Evolutionary conservation across 2,888 invertebrate genomes (phyloP).

Genomic region (Athalia rosae): DNA sequence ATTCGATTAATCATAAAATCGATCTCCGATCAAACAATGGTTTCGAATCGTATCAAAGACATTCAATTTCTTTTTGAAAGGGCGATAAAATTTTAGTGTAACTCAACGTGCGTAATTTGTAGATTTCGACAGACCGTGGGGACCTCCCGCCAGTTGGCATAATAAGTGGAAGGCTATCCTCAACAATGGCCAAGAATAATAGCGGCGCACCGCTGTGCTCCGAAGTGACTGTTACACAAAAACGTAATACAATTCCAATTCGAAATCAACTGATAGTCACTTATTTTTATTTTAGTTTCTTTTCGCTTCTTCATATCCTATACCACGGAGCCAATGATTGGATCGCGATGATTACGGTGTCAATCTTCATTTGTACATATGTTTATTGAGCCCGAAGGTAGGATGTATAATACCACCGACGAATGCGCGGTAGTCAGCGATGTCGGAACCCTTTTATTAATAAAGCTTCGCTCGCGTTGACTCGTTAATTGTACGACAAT

Average conservation of each 20-base stretch:
- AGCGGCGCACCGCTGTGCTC: constrained; percentile 61
- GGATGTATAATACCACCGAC: neutral
- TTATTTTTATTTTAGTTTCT: constrained; percentile 36
- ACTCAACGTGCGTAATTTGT: constrained; percentile 45
- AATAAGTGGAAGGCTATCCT: constrained; percentile 51
- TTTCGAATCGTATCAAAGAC: constrained; percentile 34
- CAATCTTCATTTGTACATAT: constrained; percentile 66
- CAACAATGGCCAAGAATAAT: constrained; percentile 55
- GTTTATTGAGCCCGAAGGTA: neutral
- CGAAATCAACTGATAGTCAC: constrained; percentile 46
- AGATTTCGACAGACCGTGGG: constrained; percentile 48
- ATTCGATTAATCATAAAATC: constrained; percentile 48
- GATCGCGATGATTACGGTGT: constrained; percentile 67
- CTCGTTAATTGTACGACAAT: constrained; percentile 8
- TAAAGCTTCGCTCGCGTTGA: neutral
- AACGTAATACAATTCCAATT: constrained; percentile 59
- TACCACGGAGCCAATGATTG: constrained; percentile 61
- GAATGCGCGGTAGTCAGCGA: neutral
- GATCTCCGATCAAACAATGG: constrained; percentile 54
- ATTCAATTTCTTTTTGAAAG: constrained; percentile 50
- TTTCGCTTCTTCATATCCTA: constrained; percentile 53
- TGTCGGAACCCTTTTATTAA: neutral
- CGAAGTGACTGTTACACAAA: constrained; percentile 62
- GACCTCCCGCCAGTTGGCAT: constrained; percentile 59
- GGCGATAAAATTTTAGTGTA: constrained; percentile 26